Evolutionary conservation across 2,113 vertebrate species (phyloP).

Genomic region (Ammodytes marinus): DNA sequence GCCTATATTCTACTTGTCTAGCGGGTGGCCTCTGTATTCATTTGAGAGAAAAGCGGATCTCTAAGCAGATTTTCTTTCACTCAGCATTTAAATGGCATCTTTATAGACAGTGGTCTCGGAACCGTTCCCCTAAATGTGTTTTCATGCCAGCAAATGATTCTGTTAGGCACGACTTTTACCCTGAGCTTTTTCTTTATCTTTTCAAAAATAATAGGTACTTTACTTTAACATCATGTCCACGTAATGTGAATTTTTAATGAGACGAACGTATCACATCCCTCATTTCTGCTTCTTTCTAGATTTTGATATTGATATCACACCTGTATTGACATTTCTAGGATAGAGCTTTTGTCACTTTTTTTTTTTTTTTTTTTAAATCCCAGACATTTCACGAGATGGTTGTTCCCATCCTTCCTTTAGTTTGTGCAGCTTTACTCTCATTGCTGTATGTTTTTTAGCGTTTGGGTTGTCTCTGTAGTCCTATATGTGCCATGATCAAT

Average conservation of each 20-base stretch:
- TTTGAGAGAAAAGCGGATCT: slow-evolving; percentile 11
- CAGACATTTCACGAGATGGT: slow-evolving; percentile 15
- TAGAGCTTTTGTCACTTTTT: neutral
- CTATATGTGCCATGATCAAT: slow-evolving; percentile 57
- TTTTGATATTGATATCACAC: neutral
- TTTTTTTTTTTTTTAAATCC: slow-evolving; percentile 14
- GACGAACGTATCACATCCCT: neutral
- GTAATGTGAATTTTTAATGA: slow-evolving; percentile 54
- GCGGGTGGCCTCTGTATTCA: slow-evolving; percentile 12
- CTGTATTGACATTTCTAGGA: neutral
- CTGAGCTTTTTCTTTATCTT: slow-evolving; percentile 6
- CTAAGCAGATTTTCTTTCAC: slow-evolving; percentile 16
- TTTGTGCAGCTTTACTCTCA: slow-evolving; percentile 35
- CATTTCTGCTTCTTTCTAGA: neutral
- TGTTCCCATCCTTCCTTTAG: slow-evolving; percentile 44
- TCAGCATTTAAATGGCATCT: neutral
- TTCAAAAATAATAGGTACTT: slow-evolving; percentile 8
- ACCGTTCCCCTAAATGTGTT: neutral
- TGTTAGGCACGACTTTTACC: slow-evolving; percentile 3
- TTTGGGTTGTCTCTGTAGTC: slow-evolving; percentile 49
- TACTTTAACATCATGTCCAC: slow-evolving; percentile 12
- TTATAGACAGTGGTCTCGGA: neutral
- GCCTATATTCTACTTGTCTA: slow-evolving; percentile 29
- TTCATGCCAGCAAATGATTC: slow-evolving; percentile 35
- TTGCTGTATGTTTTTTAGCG: slow-evolving; percentile 19